phyloP scores from a whole-genome alignment of 2,113 vertebrate genomes.

The Prunella fulvescens region DNA sequence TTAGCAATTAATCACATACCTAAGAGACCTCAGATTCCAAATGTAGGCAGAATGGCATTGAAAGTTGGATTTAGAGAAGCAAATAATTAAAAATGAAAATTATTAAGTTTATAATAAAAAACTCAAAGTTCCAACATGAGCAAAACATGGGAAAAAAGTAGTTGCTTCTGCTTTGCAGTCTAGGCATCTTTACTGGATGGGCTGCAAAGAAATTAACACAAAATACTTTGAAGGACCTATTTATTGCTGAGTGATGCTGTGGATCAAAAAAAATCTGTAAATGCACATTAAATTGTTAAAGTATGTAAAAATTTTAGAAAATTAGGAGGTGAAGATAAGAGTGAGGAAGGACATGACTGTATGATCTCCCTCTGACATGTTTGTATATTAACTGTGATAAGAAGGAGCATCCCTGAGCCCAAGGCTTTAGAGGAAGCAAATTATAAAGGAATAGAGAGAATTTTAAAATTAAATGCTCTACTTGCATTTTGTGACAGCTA shows the following conservation, averaged over 20 bases:
- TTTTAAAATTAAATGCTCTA: neutral
- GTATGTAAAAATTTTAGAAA: neutral
- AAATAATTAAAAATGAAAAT: neutral
- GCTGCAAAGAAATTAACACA: neutral
- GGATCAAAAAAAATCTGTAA: neutral
- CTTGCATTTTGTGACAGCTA: neutral
- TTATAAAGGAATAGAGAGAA: neutral
- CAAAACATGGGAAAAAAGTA: neutral
- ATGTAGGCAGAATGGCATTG: neutral
- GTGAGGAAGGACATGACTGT: neutral
- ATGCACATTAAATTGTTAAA: neutral
- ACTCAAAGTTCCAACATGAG: neutral
- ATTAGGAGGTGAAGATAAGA: neutral
- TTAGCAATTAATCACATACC: neutral
- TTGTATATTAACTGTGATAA: neutral
- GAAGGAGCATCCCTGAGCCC: neutral
- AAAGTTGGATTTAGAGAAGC: neutral
- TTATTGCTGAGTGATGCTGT: neutral
- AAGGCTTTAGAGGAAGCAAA: neutral
- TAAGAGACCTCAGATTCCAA: neutral
- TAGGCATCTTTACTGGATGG: neutral
- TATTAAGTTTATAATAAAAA: neutral
- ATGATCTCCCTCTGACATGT: neutral
- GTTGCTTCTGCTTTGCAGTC: neutral
- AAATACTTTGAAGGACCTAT: neutral